Evolutionary conservation across 2,113 vertebrate species (phyloP), one percentile per base, ranked within the genome.

Genomic region (Oryzias curvinotus): DNA sequence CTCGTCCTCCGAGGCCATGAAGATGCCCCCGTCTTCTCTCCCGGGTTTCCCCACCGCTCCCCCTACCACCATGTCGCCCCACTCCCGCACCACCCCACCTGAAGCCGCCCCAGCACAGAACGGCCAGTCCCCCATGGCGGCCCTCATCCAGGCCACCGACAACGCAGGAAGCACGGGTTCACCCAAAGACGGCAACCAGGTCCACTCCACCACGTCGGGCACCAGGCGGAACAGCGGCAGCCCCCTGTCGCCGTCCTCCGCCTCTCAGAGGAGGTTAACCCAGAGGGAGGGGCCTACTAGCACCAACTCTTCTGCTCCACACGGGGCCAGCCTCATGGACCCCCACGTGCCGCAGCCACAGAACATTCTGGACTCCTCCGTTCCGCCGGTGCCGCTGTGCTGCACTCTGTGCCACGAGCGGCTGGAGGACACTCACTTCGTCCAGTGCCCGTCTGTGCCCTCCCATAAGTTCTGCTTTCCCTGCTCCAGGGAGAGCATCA

Each of bases 401-500:
- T 98, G 96, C 90, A 98, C 96, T 12, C 91, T 98, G 62, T 98
- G 96, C 89, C 96, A 94, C n/a, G 96, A 98, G 91, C 94, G 96
- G 28, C 91, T 98, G 60, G 96, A 98, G 83, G 96, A 98, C 93
- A 98, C 96, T 42, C 96, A 98, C 87, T 98, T 98, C 59, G 96
- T 98, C 78, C 96, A 98, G 94, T 98, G 96, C 82, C 96, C 96
- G 5, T 98, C 96, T 0, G 95, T 95, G 80, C 91, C 95, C 15
- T 94, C 95, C 2, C 96, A 98, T 91, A 98, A 98, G 89, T 98
- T 98, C 91, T 98, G 96, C 88, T 98, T 98, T 87, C 96, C 96
- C 47, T 98, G 96, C 89, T 98, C 96, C 71, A 90, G 96, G 81
- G 96, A 97, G 80, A 98, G 96, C 93, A 98, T 98, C 92, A 98